Evolutionary conservation across 2,888 invertebrate species (phyloP).

Genomic region (Tipula unca): DNA sequence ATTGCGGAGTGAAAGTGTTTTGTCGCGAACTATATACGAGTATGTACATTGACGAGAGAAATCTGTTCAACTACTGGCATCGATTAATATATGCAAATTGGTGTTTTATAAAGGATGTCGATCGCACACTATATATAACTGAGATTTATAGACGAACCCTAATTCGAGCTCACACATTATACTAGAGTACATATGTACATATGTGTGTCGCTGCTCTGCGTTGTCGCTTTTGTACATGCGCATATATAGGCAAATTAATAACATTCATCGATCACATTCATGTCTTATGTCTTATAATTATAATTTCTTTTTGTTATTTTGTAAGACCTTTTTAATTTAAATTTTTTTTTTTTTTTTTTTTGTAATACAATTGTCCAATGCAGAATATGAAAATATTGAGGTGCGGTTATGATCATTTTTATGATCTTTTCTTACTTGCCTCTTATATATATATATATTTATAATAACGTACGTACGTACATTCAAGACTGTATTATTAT

Average conservation of each 20-base stretch:
- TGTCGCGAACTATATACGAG: too few relatives aligned
- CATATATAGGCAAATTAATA: not conserved
- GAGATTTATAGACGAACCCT: not conserved
- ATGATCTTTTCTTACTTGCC: not conserved
- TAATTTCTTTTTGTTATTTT: not conserved
- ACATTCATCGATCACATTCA: slow-evolving; percentile 8
- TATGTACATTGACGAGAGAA: not conserved
- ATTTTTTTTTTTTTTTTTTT: not conserved
- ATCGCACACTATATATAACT: not conserved
- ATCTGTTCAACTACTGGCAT: not conserved
- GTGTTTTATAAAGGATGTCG: not conserved
- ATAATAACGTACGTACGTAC: not conserved
- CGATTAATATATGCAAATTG: not conserved
- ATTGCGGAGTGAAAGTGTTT: not conserved
- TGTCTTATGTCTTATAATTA: slow-evolving; percentile 14
- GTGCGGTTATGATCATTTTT: slow-evolving; percentile 14
- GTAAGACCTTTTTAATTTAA: slow-evolving; percentile 3
- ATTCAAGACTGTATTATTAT: not conserved
- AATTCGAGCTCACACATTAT: not conserved
- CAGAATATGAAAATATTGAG: not conserved
- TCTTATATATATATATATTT: not conserved
- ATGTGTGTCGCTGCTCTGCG: not conserved
- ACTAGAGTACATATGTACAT: not conserved
- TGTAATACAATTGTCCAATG: slow-evolving; percentile 14
- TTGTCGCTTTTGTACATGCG: not conserved